A percentile compares a stretch with the other conserved stretches of the same genome.
These are phyloP conservation scores for Clarias magur DNA, from an alignment of 2,113 vertebrate species.

Conservation along the genomic window DNA sequence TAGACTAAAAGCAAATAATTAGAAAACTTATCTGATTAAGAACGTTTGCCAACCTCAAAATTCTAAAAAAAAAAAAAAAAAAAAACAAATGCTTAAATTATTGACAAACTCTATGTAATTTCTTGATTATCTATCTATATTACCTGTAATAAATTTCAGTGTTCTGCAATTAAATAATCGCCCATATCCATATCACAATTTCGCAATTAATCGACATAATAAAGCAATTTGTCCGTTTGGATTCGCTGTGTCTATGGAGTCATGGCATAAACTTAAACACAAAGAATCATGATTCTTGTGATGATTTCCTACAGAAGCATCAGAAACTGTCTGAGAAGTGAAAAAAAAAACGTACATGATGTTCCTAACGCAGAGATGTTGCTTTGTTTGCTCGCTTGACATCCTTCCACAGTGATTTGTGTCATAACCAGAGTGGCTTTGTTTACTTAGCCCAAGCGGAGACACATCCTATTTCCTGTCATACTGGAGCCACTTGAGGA, in stretches of 20 bases:
- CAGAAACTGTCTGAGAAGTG: neutral
- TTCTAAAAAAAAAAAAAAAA: no score
- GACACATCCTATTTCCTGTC: conserved; percentile 9
- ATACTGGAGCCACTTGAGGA: neutral
- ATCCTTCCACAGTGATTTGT: neutral
- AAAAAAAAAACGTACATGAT: neutral
- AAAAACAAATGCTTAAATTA: no score
- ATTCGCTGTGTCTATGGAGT: neutral
- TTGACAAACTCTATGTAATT: no score
- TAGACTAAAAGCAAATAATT: no score
- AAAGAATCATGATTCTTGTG: neutral
- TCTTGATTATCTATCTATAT: no score
- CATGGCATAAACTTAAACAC: neutral
- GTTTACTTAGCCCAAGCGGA: conserved; percentile 7
- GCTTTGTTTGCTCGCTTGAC: neutral
- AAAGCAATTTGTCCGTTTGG: neutral
- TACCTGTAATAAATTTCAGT: no score
- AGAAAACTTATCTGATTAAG: no score
- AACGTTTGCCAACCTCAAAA: no score
- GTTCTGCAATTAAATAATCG: no score
- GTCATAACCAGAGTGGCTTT: neutral
- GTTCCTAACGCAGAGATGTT: neutral
- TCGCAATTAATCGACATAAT: no score
- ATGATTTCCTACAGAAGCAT: neutral
- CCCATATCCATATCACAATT: no score